Evolutionary conservation across 2,113 vertebrate species (phyloP).

Genomic region (Odobenus rosmarus): DNA sequence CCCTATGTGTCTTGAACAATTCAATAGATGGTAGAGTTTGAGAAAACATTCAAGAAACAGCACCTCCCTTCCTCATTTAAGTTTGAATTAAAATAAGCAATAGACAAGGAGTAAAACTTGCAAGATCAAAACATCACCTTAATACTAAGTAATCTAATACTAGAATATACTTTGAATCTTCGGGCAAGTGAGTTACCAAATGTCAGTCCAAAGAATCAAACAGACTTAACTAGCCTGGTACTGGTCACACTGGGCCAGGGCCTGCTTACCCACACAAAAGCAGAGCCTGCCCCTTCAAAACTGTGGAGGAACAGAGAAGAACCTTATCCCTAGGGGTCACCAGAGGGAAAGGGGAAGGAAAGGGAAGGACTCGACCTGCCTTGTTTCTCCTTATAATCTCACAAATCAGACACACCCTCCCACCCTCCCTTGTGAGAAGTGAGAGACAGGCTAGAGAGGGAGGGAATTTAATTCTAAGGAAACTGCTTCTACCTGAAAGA

Average conservation of each 20-base stretch:
- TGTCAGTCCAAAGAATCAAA: background rate
- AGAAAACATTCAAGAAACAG: background rate
- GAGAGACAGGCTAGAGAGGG: background rate
- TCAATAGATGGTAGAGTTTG: background rate
- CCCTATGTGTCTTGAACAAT: background rate
- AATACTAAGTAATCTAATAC: background rate
- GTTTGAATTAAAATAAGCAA: background rate
- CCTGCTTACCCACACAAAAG: background rate
- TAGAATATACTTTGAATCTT: background rate
- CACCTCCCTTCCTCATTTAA: background rate
- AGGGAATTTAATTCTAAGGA: background rate
- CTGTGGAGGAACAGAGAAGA: background rate
- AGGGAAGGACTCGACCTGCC: rapidly evolving
- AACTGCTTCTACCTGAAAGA: background rate
- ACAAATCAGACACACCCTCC: background rate
- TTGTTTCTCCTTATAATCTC: background rate
- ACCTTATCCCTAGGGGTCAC: rapidly evolving
- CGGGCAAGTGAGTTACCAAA: background rate
- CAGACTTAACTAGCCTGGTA: background rate
- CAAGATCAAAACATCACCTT: background rate
- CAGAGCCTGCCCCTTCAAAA: background rate
- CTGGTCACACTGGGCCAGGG: background rate
- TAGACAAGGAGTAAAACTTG: background rate
- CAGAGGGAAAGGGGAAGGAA: background rate
- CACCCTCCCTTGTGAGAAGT: background rate